Percentiles rank a stretch among this genome's conserved stretches.
Evolutionary conservation across 23 tunicate genomes (phyloP).

Genomic region (Aplidium turbinatum): DNA sequence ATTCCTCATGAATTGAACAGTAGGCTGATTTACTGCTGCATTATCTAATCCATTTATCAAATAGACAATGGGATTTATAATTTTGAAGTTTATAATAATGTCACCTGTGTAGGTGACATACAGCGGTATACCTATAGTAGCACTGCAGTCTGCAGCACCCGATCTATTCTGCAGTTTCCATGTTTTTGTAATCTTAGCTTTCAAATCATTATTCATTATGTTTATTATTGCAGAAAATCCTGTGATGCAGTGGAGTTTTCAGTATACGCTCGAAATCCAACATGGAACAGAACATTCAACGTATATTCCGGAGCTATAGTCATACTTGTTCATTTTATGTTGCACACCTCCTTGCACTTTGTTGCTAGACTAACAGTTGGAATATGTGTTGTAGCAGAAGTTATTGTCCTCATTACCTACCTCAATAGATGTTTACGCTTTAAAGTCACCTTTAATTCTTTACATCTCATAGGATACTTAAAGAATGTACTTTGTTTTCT

Average conservation of each 20-base stretch:
- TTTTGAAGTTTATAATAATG: too few species aligned
- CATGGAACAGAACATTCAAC: neutral
- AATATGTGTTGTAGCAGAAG: conserved; percentile 1
- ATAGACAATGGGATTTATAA: too few species aligned
- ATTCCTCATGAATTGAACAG: too few species aligned
- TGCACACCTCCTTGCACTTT: neutral
- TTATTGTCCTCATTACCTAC: neutral
- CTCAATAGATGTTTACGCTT: conserved; percentile 9
- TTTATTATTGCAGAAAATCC: neutral
- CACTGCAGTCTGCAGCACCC: too few species aligned
- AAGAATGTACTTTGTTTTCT: neutral
- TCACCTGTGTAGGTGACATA: too few species aligned
- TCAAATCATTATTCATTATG: neutral
- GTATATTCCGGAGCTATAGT: conserved; percentile 7
- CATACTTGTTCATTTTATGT: neutral
- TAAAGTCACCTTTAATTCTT: conserved; percentile 4
- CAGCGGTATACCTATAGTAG: too few species aligned
- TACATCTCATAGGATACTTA: neutral
- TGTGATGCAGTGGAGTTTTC: conserved; percentile 6
- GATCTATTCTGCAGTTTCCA: too few species aligned
- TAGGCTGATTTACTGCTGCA: too few species aligned
- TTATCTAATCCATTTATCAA: too few species aligned
- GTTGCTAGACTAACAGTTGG: conserved; percentile 2
- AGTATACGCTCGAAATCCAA: neutral
- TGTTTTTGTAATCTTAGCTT: too few species aligned